Conservation (phyloP, 2,113 vertebrate genomes). For the Vimba vimba region DNA sequence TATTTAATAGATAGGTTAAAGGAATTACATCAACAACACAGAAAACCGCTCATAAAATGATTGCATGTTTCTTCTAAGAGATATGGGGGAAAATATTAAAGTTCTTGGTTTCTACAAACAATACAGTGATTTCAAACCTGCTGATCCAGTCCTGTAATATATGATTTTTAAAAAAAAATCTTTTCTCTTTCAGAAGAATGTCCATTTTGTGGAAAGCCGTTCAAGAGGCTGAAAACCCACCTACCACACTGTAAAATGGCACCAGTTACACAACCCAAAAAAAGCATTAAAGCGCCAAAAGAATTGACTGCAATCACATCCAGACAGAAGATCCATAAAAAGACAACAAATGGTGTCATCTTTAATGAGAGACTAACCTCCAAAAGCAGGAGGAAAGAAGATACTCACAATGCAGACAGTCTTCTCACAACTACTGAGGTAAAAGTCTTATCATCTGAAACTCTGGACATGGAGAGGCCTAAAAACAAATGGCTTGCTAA, state of each 20-base stretch:
- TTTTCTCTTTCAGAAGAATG: slow-evolving; percentile 73
- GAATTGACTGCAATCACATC: neutral
- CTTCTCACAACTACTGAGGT: neutral
- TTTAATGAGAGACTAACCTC: neutral
- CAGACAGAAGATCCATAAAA: neutral
- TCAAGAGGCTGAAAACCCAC: slow-evolving; percentile 86
- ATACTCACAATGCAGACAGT: neutral
- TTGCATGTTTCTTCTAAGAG: neutral
- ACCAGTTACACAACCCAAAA: slow-evolving; percentile 47
- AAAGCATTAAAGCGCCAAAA: slow-evolving; percentile 41
- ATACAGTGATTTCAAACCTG: neutral
- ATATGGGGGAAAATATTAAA: neutral
- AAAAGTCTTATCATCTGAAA: slow-evolving; percentile 1
- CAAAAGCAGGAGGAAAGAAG: neutral
- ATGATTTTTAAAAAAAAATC: neutral
- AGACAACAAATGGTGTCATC: neutral
- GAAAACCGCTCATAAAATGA: neutral
- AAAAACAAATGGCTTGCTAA: slow-evolving; percentile 49
- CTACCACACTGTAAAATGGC: slow-evolving; percentile 84
- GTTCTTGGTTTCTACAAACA: neutral
- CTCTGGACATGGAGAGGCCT: neutral
- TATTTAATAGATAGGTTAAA: neutral
- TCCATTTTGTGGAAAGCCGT: slow-evolving; percentile 83
- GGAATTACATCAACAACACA: neutral
- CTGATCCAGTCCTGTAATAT: neutral